Conservation (phyloP, 2,797 vertebrate genomes). For the Parambassis ranga region DNA sequence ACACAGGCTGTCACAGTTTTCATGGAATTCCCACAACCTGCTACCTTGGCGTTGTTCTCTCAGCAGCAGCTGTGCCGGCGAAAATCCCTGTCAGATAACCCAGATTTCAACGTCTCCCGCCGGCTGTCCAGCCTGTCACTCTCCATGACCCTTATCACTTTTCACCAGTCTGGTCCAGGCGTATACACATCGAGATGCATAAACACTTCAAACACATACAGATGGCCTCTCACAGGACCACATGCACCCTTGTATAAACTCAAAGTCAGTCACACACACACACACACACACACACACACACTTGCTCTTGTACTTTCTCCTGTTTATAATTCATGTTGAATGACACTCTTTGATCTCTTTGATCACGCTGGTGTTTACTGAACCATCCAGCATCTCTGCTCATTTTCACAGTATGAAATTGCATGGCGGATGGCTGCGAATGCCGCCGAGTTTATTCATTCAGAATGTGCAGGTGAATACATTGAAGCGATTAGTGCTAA, state of each 20-base stretch:
- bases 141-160: slow-evolving; percentile 45
- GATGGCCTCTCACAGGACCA: slow-evolving; percentile 22
- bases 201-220: slow-evolving; percentile 43
- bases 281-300: neutral
- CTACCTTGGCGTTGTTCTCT: slow-evolving; percentile 3
- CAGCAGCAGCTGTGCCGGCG: slow-evolving; percentile 43
- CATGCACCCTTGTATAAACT: slow-evolving; percentile 26
- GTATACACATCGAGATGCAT: slow-evolving; percentile 3
- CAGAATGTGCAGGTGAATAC: slow-evolving; percentile 61
- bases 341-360: slow-evolving; percentile 25
- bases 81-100: slow-evolving; percentile 56
- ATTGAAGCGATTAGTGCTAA: slow-evolving; percentile 49
- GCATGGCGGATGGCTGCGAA: neutral
- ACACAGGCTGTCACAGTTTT: neutral
- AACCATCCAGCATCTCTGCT: neutral
- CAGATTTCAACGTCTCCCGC: slow-evolving; percentile 45
- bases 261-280: neutral
- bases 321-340: slow-evolving; percentile 11
- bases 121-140: slow-evolving; percentile 46
- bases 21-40: neutral
- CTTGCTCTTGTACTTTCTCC: neutral
- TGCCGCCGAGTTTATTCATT: slow-evolving; percentile 37
- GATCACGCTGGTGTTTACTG: slow-evolving; percentile 34
- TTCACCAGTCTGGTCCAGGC: slow-evolving; percentile 18
- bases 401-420: slow-evolving; percentile 21